A percentile compares a stretch with the other conserved stretches of the same genome.
Evolutionary conservation across 2,797 vertebrate species (phyloP).

Genomic region (Lepilemur ruficaudatus): DNA sequence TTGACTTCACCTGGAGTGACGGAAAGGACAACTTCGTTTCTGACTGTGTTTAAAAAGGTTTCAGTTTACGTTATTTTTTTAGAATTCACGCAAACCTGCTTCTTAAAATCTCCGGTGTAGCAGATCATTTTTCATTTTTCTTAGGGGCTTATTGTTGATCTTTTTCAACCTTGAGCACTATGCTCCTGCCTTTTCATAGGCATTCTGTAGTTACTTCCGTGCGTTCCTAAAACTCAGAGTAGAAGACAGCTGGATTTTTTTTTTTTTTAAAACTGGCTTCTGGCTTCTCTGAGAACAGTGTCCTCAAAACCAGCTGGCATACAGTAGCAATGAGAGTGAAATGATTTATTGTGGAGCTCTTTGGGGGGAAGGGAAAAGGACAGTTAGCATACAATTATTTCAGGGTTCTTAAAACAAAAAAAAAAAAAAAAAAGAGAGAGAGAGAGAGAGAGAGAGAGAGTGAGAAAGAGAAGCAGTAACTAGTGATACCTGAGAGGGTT

Average conservation of each 20-base stretch:
- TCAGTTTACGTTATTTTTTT: not conserved
- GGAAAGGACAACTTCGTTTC: not conserved
- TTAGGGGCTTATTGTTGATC: not conserved
- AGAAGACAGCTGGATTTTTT: not conserved
- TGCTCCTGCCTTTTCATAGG: not conserved
- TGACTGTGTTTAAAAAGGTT: not conserved
- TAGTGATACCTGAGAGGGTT: constrained; percentile 77
- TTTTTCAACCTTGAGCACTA: not conserved
- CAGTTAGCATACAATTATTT: not conserved
- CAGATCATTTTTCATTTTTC: constrained; percentile 46
- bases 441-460: not conserved
- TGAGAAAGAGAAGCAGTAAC: not conserved
- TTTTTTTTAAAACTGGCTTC: not conserved
- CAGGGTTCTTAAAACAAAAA: constrained; percentile 38
- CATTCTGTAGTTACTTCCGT: not conserved
- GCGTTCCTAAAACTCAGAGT: not conserved
- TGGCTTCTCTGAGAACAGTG: not conserved
- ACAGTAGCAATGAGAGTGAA: constrained; percentile 44
- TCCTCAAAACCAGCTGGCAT: constrained; percentile 41
- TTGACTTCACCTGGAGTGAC: constrained; percentile 25
- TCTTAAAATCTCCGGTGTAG: not conserved
- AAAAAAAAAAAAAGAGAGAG: not conserved
- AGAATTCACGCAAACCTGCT: not conserved
- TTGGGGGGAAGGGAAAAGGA: not conserved
- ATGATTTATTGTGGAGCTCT: constrained; percentile 54